These are phyloP conservation scores for Argentina silus DNA, from an alignment of 2,797 vertebrate species.

Conservation along the genomic window DNA sequence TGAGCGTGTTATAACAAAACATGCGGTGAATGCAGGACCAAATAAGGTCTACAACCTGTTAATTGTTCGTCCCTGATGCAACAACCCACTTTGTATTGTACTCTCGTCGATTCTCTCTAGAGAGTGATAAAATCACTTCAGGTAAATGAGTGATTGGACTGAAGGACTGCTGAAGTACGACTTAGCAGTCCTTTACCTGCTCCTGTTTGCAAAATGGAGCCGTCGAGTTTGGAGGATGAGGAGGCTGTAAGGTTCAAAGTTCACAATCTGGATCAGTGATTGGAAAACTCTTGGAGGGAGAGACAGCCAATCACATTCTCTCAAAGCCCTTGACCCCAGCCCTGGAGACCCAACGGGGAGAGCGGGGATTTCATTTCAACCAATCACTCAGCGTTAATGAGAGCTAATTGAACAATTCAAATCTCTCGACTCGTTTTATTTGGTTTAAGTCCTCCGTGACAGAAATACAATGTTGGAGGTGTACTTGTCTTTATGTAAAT, in stretches of 20 bases:
- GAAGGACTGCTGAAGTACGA: constrained; percentile 78
- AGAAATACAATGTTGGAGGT: constrained; percentile 61
- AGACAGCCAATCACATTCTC: constrained; percentile 70
- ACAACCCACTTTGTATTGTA: constrained; percentile 71
- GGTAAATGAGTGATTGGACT: constrained; percentile 81
- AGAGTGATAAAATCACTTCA: constrained; percentile 80
- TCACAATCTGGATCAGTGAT: constrained; percentile 63
- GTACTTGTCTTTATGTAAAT: constrained; percentile 66
- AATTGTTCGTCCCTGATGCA: constrained; percentile 69
- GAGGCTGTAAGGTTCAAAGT: constrained; percentile 73
- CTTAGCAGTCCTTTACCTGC: constrained; percentile 77
- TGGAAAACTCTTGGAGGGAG: constrained; percentile 64
- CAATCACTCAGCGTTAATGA: constrained; percentile 69
- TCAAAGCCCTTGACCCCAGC: constrained; percentile 61
- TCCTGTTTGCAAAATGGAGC: constrained; percentile 80
- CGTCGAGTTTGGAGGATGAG: constrained; percentile 72
- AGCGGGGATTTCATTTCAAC: constrained; percentile 66
- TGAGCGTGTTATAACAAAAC: constrained; percentile 38
- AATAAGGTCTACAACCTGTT: constrained; percentile 69
- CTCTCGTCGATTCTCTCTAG: constrained; percentile 74
- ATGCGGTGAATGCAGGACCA: constrained; percentile 34
- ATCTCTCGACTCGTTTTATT: constrained; percentile 67
- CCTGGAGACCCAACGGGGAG: constrained; percentile 64
- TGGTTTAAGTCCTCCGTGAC: constrained; percentile 61
- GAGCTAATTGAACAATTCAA: constrained; percentile 71